These are phyloP conservation scores for Xerus rutilus DNA, from an alignment of 2,797 vertebrate species.

Conservation along the genomic window DNA sequence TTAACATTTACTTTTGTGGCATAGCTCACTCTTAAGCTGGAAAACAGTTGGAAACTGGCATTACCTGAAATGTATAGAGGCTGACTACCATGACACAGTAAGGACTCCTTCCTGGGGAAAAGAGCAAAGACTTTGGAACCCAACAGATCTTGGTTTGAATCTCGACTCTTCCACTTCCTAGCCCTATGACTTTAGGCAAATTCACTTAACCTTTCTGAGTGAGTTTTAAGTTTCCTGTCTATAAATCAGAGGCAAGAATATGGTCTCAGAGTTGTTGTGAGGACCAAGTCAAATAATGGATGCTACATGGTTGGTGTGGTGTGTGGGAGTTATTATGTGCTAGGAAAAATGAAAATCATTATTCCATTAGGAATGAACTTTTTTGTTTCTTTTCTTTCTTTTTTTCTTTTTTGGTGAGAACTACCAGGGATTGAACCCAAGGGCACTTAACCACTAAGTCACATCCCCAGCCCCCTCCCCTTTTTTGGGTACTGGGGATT, in stretches of 20 bases:
- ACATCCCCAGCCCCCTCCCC: neutral
- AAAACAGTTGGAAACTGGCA: neutral
- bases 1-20: neutral
- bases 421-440: neutral
- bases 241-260: neutral
- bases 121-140: neutral
- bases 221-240: conserved; percentile 8
- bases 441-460: neutral
- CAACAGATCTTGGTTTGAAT: neutral
- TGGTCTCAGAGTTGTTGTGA: neutral
- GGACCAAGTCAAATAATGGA: neutral
- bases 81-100: neutral
- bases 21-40: neutral
- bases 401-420: neutral
- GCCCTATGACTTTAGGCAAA: neutral
- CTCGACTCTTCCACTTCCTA: neutral
- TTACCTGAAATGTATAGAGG: neutral
- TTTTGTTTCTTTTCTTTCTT: neutral
- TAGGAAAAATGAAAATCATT: neutral
- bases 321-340: neutral
- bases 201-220: neutral
- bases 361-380: neutral
- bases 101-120: neutral
- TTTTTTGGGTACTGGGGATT: no score
- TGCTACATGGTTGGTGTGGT: neutral